Base-by-base conservation (phyloP, 2,113 vertebrate species). In the Psephotus haematonotus region DNA sequence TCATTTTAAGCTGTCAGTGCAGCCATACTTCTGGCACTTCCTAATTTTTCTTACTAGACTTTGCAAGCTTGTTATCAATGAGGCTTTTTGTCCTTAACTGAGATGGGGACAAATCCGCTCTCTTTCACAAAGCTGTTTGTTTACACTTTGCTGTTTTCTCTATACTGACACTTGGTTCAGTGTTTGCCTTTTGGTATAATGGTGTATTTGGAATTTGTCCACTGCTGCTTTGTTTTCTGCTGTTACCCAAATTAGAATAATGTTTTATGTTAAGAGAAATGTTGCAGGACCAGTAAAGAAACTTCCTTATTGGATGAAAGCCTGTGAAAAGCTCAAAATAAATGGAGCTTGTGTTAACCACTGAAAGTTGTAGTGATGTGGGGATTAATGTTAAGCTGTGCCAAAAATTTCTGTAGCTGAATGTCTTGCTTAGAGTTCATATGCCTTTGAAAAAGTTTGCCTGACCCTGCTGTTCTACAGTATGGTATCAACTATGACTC, bases 41-140 rank as follows among this genome's bases (percentile, higher is more conserved):
- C 65, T 84, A 18, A 53, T 94, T 92, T 89, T 92, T 95, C 69
- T 91, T 83, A 37, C 55, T 92, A 93, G 68, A 75, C 39, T 92
- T 89, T 0, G 0, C 74, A 71, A 79, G 39, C 78, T 89, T 82
- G n/a, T 89, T 95, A 87, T 87, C 81, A 79, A 2, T 72, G 24
- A 92, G 27, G 44, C 24, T 85, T 86, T 87, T 82, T 90, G 70
- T 90, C 28, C 59, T 88, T 57, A 82, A 60, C 67, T 44, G 65
- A 70, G 52, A 62, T 31, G 65, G 90, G 83, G 90, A 77, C 65
- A 60, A 72, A 69, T 81, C 59, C 44, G 37, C 19, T 55, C 6
- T 87, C 35, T 80, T 82, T 82, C 55, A 62, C 35, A 52, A 47
- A 60, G 67, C 29, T 90, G 53, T 90, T 96, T 89, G 84, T 92